Evolutionary conservation across 2,113 vertebrate genomes (phyloP).

Genomic region (Mixornis gularis): DNA sequence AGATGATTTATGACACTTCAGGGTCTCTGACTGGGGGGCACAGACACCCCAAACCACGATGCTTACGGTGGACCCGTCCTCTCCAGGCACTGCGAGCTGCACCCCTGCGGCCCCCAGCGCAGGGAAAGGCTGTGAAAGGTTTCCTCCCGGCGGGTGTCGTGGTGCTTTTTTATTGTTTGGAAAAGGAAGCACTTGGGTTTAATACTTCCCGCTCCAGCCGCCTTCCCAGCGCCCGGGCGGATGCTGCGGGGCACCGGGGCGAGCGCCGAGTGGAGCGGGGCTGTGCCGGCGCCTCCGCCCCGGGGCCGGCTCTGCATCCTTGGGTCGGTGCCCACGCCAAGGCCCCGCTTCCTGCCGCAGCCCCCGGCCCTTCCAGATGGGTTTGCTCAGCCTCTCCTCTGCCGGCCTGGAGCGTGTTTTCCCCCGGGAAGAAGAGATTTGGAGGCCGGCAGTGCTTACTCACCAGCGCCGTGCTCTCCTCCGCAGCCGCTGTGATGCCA

Average conservation of each 20-base stretch:
- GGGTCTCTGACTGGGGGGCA: accelerated
- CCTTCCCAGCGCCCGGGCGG: neutral
- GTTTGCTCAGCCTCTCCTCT: neutral
- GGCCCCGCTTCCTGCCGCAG: neutral
- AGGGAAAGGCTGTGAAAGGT: neutral
- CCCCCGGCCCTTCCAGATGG: neutral
- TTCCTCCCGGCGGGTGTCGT: neutral
- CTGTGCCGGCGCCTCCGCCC: neutral
- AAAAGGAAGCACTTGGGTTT: slow-evolving; percentile 67
- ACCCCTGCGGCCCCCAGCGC: neutral
- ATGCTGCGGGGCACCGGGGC: neutral
- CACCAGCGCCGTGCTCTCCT: neutral
- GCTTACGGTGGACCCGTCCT: accelerated
- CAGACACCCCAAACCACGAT: accelerated
- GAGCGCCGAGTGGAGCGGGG: accelerated
- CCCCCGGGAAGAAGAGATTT: accelerated
- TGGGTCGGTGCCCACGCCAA: accelerated
- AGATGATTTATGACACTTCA: accelerated
- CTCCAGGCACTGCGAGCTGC: accelerated
- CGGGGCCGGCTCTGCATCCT: neutral
- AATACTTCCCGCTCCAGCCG: slow-evolving; percentile 49
- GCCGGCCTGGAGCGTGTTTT: accelerated
- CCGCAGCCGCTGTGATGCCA: neutral
- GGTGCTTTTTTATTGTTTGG: slow-evolving; percentile 62
- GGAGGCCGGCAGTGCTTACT: neutral